Evolutionary conservation across 2,113 vertebrate genomes (phyloP), one percentile per base, ranked within the genome.

Genomic region (Aspidoscelis tigris): DNA sequence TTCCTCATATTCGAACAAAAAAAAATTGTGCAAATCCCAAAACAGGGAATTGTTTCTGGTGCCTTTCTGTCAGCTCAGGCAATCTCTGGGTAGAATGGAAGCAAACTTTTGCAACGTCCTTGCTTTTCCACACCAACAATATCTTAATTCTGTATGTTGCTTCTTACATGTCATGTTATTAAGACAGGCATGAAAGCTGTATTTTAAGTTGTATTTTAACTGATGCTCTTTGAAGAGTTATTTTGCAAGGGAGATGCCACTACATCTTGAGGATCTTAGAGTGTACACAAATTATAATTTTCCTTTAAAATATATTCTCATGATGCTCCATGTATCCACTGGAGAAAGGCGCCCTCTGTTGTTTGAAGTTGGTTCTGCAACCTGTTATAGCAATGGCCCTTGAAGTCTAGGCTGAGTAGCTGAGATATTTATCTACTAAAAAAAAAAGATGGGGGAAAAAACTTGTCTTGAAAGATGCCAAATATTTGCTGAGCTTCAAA

Each of bases 271-370:
- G 5, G 3, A 50, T 2, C 33, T 26, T 33, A 81, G 33, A 72
- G 26, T 70, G 14, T 53, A 2, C 16, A 24, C 74, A 12, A 20
- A 43, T 70, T 68, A 74, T 22, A 22, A 55, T 75, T 69, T 58
- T 69, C 80, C 5, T 81, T 69, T 81, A 68, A 81, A 86, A 39
- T 76, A 70, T 61, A 47, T 61, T 86, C 43, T 24, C 55, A 12
- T 41, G 64, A 76, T 53, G 24, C 26, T 18, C 3, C 14, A 14
- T 21, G 18, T 88, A 85, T 86, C 83, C 20, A 61, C 89, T 95
- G 96, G 94, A 92, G 91, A 73, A 91, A 96, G 94, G 96, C 95
- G 96, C 97, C 98, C 97, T 96, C 97, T 98, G 76, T 97, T 85
- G 97, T 93, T 90, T 5, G 21, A 77, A 71, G 50, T 1, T 2